Base-by-base conservation (phyloP, 2,113 vertebrate genomes). In the Conger conger region DNA sequence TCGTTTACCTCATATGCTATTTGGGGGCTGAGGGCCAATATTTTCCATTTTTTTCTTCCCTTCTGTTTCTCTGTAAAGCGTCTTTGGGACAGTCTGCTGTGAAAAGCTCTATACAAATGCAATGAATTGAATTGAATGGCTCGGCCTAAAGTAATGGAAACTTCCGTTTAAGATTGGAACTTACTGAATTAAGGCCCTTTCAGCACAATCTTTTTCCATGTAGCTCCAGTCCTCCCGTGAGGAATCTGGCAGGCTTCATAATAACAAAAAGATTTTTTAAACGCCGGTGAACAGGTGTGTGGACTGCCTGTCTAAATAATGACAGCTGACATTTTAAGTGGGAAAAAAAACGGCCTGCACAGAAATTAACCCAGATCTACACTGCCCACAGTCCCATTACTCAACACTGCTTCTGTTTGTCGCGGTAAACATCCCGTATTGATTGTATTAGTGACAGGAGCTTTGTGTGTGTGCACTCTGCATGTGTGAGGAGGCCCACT, bases 121-220 rank as follows among this genome's bases (percentile, higher is more conserved):
- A n/a, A n/a, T n/a, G n/a, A n/a, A n/a, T n/a, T n/a, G n/a, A n/a
- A n/a, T n/a, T n/a, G n/a, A 27, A 63, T 23, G 23, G 57, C 23
- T 63, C 57, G 23, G 57, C 27, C 57, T 63, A 23, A 81, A 50
- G 80, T 35, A 81, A 53, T 81, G 23, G 40, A 45, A 81, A 81
- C 57, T 63, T 63, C 27, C 18, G 23, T 63, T 63, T 63, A 63
- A 27, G 57, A 23, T 63, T 5, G 18, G n/a, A n/a, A 30, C n/a
- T 73, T 27, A 33, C 9, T 13, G 27, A 73, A 30, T 33, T 73
- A 11, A 23, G 23, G 57, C 57, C 57, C 57, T 63, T 33, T 73
- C n/a, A 33, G 68, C 27, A 73, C 4, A 9, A 6, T 11, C 27
- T 63, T 73, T 73, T 73, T 73, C 5, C n/a, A 73, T 30, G 33